phyloP scores from a whole-genome alignment of 2,113 vertebrate species.

The Trogon surrucura region DNA sequence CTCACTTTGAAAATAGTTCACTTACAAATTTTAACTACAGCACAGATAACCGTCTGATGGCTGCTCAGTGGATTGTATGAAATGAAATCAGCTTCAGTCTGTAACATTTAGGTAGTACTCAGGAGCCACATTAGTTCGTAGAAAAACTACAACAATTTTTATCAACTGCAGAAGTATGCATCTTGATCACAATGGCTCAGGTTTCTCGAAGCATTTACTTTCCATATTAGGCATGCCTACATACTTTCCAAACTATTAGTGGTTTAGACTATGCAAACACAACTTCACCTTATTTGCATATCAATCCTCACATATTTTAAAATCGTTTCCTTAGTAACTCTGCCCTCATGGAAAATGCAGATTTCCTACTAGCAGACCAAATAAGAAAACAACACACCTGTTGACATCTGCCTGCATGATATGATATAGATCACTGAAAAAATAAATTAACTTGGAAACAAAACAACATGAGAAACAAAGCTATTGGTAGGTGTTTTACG shows the following conservation, averaged over 20 bases:
- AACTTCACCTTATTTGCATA: background rate
- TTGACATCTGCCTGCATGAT: background rate
- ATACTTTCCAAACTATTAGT: background rate
- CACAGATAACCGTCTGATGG: conserved; percentile 28
- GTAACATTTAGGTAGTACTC: background rate
- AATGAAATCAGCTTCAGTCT: conserved; percentile 29
- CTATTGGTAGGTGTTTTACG: background rate
- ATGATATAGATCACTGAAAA: background rate
- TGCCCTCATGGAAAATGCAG: background rate
- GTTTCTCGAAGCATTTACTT: background rate
- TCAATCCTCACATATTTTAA: background rate
- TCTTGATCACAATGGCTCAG: background rate
- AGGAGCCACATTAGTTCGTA: background rate
- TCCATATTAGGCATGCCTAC: background rate
- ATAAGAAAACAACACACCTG: background rate
- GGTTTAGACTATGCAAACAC: background rate
- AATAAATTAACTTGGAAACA: background rate
- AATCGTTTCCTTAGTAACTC: background rate
- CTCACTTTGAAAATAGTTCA: conserved; percentile 63
- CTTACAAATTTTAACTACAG: conserved; percentile 57
- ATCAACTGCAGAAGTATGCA: background rate
- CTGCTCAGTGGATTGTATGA: background rate
- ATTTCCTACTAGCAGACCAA: background rate
- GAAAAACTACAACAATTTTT: background rate
- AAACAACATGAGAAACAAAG: background rate